Evolutionary conservation across 2,113 vertebrate species (phyloP), one percentile per base, ranked within the genome.

Genomic region (Micronycteris hirsuta): DNA sequence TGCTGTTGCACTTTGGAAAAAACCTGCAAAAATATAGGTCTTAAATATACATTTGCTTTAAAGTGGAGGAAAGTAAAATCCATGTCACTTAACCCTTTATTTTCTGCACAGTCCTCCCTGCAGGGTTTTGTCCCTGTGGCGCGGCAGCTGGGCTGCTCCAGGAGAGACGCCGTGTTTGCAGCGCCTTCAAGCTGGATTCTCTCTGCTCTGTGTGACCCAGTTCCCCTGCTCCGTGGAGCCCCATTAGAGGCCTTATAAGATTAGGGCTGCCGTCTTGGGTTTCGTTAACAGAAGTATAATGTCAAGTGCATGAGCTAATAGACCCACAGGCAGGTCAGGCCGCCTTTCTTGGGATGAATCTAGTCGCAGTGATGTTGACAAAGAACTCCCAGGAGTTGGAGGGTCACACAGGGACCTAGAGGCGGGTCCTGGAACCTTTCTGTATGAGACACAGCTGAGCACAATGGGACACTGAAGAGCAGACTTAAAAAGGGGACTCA

Each of bases 101-200:
- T 86, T 67, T 33, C 49, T n/a, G 7, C 0, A 1, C 11, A 33
- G 24, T 11, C 9, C 61, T 6, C 52, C 16, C 0, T 3, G 41
- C 7, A 12, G 63, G 24, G 26, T 38, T 17, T 26, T 33, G 70
- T 73, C 11, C 1, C 12, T 56, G 43, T 17, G 10, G 19, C 4
- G 0, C 4, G 33, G 20, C 31, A 0, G 5, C 22, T 0, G 1
- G 20, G 24, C 33, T 45, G 70, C 43, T 68, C 13, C n/a, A n/a
- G n/a, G 41, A 63, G 56, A 76, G 61, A 63, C 17, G 41, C 16
- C 4, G 0, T 5, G 6, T n/a, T 77, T 65, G 70, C 13, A 13
- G 67, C 8, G 54, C 83, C 38, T 63, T 26, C 31, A 22, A 63
- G 73, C 36, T 38, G 28, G 54, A 36, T 26, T 63, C 68, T 70